Percentiles rank a stretch among this genome's conserved stretches.
Evolutionary conservation across 2,888 invertebrate genomes (phyloP).

Genomic region (Hesperia comma): DNA sequence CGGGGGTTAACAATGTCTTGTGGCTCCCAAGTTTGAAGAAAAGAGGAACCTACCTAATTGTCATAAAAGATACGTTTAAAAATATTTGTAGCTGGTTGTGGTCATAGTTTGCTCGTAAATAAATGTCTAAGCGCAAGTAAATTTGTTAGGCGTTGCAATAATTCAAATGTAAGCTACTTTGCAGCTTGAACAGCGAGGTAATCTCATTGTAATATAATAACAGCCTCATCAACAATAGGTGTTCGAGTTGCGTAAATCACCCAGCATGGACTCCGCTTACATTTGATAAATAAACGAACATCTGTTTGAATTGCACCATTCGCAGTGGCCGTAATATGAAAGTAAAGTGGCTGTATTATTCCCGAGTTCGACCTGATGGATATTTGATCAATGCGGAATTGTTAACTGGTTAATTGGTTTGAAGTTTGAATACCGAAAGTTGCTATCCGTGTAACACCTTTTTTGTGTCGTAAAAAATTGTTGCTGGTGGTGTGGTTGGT

Average conservation of each 20-base stretch:
- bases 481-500: no score
- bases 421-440: no score
- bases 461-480: no score
- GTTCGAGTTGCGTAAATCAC: slow-evolving; percentile 28
- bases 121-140: background rate
- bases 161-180: slow-evolving; percentile 17
- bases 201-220: slow-evolving; percentile 21
- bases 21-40: no score
- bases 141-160: background rate
- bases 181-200: slow-evolving; percentile 15
- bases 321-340: background rate
- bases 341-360: background rate
- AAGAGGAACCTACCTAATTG: no score
- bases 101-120: background rate
- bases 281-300: slow-evolving; percentile 20
- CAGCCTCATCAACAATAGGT: slow-evolving; percentile 28
- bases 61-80: no score
- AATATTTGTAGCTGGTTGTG: no score
- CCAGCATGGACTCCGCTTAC: slow-evolving; percentile 18
- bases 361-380: background rate
- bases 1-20: no score
- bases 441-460: no score
- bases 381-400: background rate
- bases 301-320: slow-evolving; percentile 20
- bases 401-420: no score